phyloP scores from a whole-genome alignment of 2,113 vertebrate genomes.

The Dermatemys mawii region DNA sequence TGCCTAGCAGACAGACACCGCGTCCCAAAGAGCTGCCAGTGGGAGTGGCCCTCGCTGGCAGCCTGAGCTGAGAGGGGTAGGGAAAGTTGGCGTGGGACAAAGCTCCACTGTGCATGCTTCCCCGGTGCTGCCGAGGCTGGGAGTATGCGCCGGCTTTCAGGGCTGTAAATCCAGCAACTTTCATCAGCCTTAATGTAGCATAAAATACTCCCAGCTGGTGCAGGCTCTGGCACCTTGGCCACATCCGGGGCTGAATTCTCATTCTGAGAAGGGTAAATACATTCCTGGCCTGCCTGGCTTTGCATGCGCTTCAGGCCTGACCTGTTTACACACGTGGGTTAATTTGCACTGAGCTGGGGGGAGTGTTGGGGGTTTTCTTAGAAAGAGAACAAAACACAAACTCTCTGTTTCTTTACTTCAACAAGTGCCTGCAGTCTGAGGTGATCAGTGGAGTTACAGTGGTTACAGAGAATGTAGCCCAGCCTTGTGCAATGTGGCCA shows the following conservation, averaged over 20 bases:
- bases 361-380: too few species aligned
- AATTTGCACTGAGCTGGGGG: too few species aligned
- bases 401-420: too few species aligned
- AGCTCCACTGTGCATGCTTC: background rate
- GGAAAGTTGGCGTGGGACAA: background rate
- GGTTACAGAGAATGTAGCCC: too few species aligned
- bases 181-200: background rate
- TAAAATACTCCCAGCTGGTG: background rate
- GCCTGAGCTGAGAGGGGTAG: background rate
- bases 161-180: background rate
- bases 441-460: too few species aligned
- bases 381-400: too few species aligned
- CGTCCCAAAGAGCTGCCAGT: background rate
- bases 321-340: too few species aligned
- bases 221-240: background rate
- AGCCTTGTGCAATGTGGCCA: too few species aligned
- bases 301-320: background rate
- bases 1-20: background rate
- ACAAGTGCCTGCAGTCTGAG: too few species aligned
- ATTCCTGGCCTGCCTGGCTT: background rate
- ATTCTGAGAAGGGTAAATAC: background rate
- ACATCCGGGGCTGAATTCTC: background rate
- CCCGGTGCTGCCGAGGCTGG: background rate
- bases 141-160: background rate
- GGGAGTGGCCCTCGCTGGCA: background rate